A percentile compares a stretch with the other conserved stretches of the same genome.
phyloP scores from a whole-genome alignment of 2,113 vertebrate genomes.

The Hippocampus abdominalis region DNA sequence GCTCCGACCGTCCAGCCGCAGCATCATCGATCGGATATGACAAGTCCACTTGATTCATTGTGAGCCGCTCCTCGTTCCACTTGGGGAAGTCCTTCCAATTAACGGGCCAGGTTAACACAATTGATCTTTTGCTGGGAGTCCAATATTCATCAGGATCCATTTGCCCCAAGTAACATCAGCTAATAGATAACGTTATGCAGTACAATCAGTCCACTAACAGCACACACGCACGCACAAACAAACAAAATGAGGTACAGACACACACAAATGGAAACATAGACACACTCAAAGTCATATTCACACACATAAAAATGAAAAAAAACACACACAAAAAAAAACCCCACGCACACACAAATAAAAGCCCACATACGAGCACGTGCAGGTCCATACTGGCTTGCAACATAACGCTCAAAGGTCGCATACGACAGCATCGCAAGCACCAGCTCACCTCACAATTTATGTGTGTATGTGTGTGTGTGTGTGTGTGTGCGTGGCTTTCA shows the following conservation, averaged over 20 bases:
- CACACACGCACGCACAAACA: neutral
- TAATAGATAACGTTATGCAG: neutral
- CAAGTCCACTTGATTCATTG: neutral
- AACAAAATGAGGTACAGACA: neutral
- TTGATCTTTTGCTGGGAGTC: neutral
- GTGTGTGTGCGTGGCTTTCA: neutral
- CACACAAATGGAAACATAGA: too few species aligned
- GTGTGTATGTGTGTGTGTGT: conserved; percentile 6
- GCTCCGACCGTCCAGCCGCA: too few species aligned
- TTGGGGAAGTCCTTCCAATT: neutral
- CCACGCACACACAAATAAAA: too few species aligned
- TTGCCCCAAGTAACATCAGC: neutral
- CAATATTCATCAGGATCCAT: neutral
- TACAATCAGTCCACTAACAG: neutral
- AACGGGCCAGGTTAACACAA: neutral
- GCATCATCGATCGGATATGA: too few species aligned
- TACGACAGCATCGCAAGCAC: neutral
- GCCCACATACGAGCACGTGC: too few species aligned
- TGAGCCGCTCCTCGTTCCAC: neutral
- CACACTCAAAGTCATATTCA: too few species aligned
- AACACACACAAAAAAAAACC: too few species aligned
- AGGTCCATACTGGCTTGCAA: neutral
- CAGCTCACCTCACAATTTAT: neutral
- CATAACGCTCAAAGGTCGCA: neutral
- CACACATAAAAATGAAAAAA: too few species aligned